Conservation (phyloP, 2,113 vertebrate genomes). For the Odontesthes bonariensis region DNA sequence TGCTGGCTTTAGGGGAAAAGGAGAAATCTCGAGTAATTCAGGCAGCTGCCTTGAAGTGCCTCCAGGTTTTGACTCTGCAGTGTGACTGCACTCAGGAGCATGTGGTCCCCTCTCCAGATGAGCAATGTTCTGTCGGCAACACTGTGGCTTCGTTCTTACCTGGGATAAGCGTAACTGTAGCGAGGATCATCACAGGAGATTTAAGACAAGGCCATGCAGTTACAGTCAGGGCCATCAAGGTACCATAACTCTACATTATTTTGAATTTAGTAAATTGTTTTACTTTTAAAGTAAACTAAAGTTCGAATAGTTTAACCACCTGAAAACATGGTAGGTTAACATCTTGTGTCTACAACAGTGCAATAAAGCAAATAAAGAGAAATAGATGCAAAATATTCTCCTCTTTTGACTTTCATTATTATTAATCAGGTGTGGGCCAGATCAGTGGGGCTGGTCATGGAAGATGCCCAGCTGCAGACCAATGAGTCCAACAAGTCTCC, state of each 20-base stretch:
- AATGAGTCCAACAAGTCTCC: conserved; percentile 43
- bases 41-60: conserved; percentile 85
- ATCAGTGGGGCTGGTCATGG: conserved; percentile 85
- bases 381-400: no score
- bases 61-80: conserved; percentile 86
- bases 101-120: conserved; percentile 46
- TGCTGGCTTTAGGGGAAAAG: conserved; percentile 87
- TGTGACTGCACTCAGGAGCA: conserved; percentile 87
- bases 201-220: conserved; percentile 89
- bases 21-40: conserved; percentile 88
- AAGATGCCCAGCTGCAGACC: conserved; percentile 85
- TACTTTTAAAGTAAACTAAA: no score
- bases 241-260: neutral
- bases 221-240: conserved; percentile 83
- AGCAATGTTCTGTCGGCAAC: conserved; percentile 78
- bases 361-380: neutral
- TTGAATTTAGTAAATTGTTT: no score
- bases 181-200: conserved; percentile 88
- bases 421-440: conserved; percentile 83
- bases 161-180: conserved; percentile 85
- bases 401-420: neutral
- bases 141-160: conserved; percentile 93
- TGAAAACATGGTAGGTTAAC: no score
- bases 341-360: no score
- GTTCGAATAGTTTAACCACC: no score